Evolutionary conservation across 2,113 vertebrate genomes (phyloP).

Genomic region (Pteropus alecto): DNA sequence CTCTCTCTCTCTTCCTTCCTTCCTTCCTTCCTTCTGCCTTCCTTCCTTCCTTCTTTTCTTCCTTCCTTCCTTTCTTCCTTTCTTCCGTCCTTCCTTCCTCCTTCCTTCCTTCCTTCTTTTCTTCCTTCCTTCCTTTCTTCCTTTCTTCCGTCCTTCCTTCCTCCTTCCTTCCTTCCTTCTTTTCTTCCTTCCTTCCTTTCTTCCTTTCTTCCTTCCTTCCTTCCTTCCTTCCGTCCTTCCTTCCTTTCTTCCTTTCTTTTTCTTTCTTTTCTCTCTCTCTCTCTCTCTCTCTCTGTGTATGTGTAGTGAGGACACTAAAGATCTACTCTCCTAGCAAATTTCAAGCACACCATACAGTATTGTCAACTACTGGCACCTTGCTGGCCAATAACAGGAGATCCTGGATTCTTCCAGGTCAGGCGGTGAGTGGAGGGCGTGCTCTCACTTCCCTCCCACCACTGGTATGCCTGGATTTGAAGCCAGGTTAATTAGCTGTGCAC

Average conservation of each 20-base stretch:
- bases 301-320: background rate
- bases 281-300: too few species aligned
- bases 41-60: too few species aligned
- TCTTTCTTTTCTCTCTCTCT: too few species aligned
- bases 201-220: fast-evolving
- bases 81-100: fast-evolving
- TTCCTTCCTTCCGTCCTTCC: background rate
- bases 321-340: background rate
- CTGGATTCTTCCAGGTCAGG: background rate
- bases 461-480: fast-evolving
- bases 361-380: fast-evolving
- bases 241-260: too few species aligned
- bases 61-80: background rate
- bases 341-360: too few species aligned
- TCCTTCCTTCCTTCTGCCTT: fast-evolving
- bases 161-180: background rate
- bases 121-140: fast-evolving
- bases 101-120: too few species aligned
- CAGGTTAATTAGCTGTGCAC: background rate
- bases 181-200: background rate
- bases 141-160: fast-evolving
- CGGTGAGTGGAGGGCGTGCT: too few species aligned
- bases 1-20: too few species aligned
- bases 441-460: background rate
- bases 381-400: fast-evolving